A percentile compares a stretch with the other conserved stretches of the same genome.
phyloP scores from a whole-genome alignment of 2,888 invertebrate genomes.

The Drosophila merina region DNA sequence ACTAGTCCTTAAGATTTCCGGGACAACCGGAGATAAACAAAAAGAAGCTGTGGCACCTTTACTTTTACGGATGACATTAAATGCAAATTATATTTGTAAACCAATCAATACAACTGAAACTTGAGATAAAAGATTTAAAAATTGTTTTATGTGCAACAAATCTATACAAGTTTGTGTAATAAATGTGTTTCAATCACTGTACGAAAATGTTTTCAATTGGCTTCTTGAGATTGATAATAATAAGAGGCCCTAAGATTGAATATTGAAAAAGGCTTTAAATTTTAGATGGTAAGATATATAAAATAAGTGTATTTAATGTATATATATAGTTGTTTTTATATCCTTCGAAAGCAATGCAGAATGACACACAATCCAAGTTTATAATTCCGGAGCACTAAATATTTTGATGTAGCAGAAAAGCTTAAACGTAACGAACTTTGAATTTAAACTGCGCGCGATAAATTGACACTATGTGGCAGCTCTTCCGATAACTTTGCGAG shows the following conservation, averaged over 20 bases:
- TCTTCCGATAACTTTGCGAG: slow-evolving; percentile 26
- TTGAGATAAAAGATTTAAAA: not conserved
- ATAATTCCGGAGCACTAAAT: too few relatives aligned
- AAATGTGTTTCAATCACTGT: slow-evolving; percentile 14
- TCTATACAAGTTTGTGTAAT: slow-evolving; percentile 11
- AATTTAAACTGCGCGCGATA: slow-evolving; percentile 2
- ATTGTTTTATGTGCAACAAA: slow-evolving; percentile 5
- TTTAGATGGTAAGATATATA: not conserved
- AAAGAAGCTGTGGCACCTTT: slow-evolving; percentile 15
- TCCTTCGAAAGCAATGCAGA: not conserved
- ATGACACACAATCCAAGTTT: too few relatives aligned
- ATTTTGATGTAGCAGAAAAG: too few relatives aligned
- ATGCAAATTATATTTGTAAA: slow-evolving; percentile 20
- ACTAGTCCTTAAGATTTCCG: slow-evolving; percentile 13
- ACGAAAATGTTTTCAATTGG: slow-evolving; percentile 7
- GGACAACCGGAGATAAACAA: slow-evolving; percentile 8
- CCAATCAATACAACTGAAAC: slow-evolving; percentile 4
- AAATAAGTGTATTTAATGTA: too few relatives aligned
- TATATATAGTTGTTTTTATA: not conserved
- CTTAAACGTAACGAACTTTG: too few relatives aligned
- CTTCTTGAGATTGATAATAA: not conserved
- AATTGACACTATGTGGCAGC: not conserved
- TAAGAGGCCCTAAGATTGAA: not conserved
- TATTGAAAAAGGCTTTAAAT: not conserved
- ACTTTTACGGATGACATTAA: not conserved